These are phyloP conservation scores for Lymantria dispar DNA, from an alignment of 2,888 invertebrate species.

Conservation along the genomic window DNA sequence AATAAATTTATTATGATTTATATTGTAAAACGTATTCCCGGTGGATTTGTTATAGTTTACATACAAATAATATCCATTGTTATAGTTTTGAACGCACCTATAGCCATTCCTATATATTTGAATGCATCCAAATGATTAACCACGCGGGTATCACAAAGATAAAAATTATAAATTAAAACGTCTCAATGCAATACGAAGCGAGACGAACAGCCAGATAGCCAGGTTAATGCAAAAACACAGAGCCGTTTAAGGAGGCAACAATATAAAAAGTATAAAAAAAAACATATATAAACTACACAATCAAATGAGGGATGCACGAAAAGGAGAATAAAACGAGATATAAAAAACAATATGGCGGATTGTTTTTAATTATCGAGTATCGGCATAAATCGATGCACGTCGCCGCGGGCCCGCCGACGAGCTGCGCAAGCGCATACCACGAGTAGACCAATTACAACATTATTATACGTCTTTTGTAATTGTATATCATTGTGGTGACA, in stretches of 20 bases:
- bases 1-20: too few relatives aligned
- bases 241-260: conserved; percentile 47
- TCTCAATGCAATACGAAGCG: conserved; percentile 58
- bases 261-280: conserved; percentile 57
- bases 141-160: conserved; percentile 29
- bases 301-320: conserved; percentile 81
- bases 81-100: too few relatives aligned
- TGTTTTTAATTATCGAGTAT: conserved; percentile 83
- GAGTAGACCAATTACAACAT: conserved; percentile 34
- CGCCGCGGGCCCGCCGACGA: conserved; percentile 70
- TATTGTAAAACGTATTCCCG: too few relatives aligned
- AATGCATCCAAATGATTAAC: not conserved
- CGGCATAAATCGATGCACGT: conserved; percentile 81
- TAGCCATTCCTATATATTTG: too few relatives aligned
- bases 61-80: too few relatives aligned
- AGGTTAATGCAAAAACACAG: conserved; percentile 60
- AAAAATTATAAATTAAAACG: conserved; percentile 77
- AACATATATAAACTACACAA: conserved; percentile 60
- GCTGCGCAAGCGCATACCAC: conserved; percentile 44
- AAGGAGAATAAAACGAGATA: conserved; percentile 74
- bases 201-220: conserved; percentile 59
- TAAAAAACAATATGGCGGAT: conserved; percentile 81
- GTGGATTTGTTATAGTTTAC: too few relatives aligned
- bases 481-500: too few relatives aligned
- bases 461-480: not conserved